Base-by-base conservation (phyloP, 92 coral and sea anemone species). In the Isaurus tuberculatus region DNA sequence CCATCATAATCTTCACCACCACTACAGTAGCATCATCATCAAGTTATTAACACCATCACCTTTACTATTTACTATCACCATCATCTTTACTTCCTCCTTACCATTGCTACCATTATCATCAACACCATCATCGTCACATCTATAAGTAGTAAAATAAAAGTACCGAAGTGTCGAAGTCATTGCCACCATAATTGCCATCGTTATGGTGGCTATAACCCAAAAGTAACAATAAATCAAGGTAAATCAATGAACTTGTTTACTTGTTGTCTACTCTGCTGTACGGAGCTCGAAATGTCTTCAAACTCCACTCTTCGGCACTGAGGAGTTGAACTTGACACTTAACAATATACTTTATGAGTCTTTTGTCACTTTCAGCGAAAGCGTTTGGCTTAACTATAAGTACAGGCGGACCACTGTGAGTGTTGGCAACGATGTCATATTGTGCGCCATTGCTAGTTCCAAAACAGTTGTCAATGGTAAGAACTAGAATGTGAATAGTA, bases 251-350 rank as follows among this genome's bases (percentile, higher is more conserved):
- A n/a, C n/a, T 5, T 22, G 14, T 60, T 60, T 60, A 60, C 66
- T 28, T 16, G 49, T 32, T 69, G 26, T 10, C 5, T 1, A 9
- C 19, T 19, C n/a, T 32, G 29, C 15, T 70, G 19, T 33, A 36
- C 10, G 33, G 26, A 68, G 48, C 32, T 68, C 33, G 27, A 36
- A 68, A 68, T 26, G 32, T 63, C 68, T 25, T 63, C 68, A 63
- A 28, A 28, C 31, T 63, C 68, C 68, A 63, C 32, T 63, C 68
- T 26, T 63, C 68, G 17, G 27, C 16, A 26, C 33, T 63, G 17
- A 63, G 68, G 1, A 63, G 2, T 11, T 9, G 31, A 63, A 63
- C 16, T 63, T 63, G 68, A 15, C 68, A 63, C 13, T 63, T 25
- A 8, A 16, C 19, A 28, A 63, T 25, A 28, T 63, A 63, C 5